A percentile compares a stretch with the other conserved stretches of the same genome.
These are phyloP conservation scores for Diachasma alloeum DNA, from an alignment of 1,140 invertebrate genomes.

Conservation along the genomic window DNA sequence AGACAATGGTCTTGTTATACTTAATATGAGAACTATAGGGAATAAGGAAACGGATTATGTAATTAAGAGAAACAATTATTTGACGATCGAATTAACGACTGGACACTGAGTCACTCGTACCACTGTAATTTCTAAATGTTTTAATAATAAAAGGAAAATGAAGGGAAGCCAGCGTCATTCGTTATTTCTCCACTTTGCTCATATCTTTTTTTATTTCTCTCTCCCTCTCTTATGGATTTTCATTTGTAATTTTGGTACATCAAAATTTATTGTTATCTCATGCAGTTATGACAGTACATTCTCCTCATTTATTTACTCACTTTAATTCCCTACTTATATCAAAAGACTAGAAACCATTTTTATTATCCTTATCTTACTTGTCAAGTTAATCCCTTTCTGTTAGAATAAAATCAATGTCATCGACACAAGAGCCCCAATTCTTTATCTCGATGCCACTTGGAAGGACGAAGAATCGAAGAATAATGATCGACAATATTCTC, in stretches of 20 bases:
- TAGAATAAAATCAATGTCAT: neutral
- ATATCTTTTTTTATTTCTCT: neutral
- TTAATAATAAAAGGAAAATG: slow-evolving; percentile 26
- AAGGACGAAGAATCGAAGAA: neutral
- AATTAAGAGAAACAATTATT: neutral
- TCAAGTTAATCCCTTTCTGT: neutral
- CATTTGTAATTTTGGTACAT: neutral
- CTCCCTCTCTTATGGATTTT: neutral
- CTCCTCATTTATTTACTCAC: neutral
- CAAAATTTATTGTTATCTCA: slow-evolving; percentile 4
- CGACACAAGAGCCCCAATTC: neutral
- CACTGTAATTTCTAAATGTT: slow-evolving; percentile 26
- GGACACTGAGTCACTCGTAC: slow-evolving; percentile 8
- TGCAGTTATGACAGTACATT: slow-evolving; percentile 9
- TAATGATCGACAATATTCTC: neutral
- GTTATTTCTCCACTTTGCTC: neutral
- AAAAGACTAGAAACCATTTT: slow-evolving; percentile 46
- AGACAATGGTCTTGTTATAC: slow-evolving; percentile 2
- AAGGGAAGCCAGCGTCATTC: neutral
- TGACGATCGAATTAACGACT: slow-evolving; percentile 2
- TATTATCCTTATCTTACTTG: neutral
- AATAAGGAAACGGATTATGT: neutral
- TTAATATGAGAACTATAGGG: neutral
- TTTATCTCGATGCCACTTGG: neutral
- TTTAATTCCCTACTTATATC: slow-evolving; percentile 33